phyloP scores from a whole-genome alignment of 2,113 vertebrate species.

The Parotia lawesii region DNA sequence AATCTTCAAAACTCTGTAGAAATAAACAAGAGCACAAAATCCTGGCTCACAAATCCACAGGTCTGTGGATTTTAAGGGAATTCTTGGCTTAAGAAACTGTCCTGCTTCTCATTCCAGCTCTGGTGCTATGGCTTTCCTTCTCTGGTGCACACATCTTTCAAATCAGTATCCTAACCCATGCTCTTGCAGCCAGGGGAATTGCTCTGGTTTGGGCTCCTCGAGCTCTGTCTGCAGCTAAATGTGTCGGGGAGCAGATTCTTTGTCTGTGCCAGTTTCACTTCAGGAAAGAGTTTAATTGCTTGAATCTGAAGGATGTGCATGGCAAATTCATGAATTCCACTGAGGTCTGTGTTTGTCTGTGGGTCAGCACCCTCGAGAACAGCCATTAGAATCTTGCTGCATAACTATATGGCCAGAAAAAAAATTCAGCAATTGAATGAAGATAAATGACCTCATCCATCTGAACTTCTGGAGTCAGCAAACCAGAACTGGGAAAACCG shows the following conservation, averaged over 20 bases:
- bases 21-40: neutral
- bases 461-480: conserved; percentile 26
- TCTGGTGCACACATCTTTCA: neutral
- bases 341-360: neutral
- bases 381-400: neutral
- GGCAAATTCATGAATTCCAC: neutral
- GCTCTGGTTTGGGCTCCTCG: neutral
- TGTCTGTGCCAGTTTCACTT: neutral
- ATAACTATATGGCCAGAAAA: neutral
- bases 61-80: neutral
- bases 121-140: neutral
- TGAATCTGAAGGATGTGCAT: neutral
- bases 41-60: neutral
- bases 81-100: neutral
- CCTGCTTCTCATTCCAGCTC: neutral
- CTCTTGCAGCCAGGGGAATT: neutral
- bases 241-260: neutral
- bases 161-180: neutral
- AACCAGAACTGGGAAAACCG: neutral
- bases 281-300: conserved; percentile 20
- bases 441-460: conserved; percentile 13
- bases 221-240: neutral
- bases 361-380: neutral
- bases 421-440: neutral
- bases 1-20: neutral